phyloP scores from a whole-genome alignment of 2,888 invertebrate species.

The Trachelus tabidus region DNA sequence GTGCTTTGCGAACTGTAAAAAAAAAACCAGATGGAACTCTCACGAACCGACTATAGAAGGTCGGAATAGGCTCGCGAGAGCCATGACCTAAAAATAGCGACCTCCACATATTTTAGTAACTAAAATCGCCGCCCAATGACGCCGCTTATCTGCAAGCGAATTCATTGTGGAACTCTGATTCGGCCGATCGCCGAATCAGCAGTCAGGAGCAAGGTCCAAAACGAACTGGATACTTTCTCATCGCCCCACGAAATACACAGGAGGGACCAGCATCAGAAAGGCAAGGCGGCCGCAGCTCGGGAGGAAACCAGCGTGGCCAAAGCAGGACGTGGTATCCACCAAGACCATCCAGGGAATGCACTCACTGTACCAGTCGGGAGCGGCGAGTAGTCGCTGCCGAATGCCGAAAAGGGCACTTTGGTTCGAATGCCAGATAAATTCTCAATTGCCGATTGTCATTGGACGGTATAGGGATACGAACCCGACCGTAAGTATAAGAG shows the following conservation, averaged over 20 bases:
- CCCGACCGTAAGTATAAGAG: neutral
- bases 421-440: too few species aligned
- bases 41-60: neutral
- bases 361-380: neutral
- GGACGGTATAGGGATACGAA: neutral
- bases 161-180: neutral
- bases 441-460: neutral
- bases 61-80: conserved; percentile 14
- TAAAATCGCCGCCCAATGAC: conserved; percentile 31
- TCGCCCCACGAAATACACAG: neutral
- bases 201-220: neutral
- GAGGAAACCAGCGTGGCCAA: too few species aligned
- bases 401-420: neutral
- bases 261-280: neutral
- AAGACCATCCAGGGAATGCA: neutral
- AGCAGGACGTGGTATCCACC: neutral
- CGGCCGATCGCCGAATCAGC: neutral
- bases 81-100: conserved; percentile 52
- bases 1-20: too few species aligned
- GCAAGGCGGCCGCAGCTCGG: too few species aligned
- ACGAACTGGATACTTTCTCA: neutral
- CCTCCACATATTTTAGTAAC: conserved; percentile 42
- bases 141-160: conserved; percentile 25
- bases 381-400: neutral
- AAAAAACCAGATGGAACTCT: too few species aligned